Evolutionary conservation across 2,888 invertebrate genomes (phyloP), one percentile per base, ranked within the genome.

Genomic region (Meiosimyza platycephala): DNA sequence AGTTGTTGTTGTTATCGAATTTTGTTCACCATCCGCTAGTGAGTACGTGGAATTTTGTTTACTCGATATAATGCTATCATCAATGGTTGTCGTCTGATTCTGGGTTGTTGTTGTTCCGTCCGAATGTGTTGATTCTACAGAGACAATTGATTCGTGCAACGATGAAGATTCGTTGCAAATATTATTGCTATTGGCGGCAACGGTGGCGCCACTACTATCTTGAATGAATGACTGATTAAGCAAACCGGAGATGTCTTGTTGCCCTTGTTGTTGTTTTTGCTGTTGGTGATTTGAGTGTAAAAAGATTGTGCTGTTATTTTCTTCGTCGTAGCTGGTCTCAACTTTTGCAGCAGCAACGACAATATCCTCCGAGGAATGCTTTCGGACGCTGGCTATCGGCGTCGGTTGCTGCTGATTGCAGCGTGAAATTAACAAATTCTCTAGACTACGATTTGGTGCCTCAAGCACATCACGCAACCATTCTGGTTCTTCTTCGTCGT

Each of bases 381-480:
- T 64, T 16, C 71, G 57, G 18, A 48, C 59, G 51, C 71, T 71
- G 57, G 65, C 71, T 66, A 75, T 62, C 40, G 62, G 76, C 74
- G 18, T 74, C 69, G 13, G 68, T 71, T 6, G 63, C 18, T 28
- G 55, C 63, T 71, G 77, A 68, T 68, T 77, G 55, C 74, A 74
- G 62, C 73, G 77, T 72, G 79, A 75, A 77, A 84, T 82, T 54
- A 85, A 75, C 72, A 84, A 80, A 78, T 85, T 86, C 74, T 86
- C 86, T 74, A 85, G 78, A 75, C 85, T 85, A 64, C 86, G 85
- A 75, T 85, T 86, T 66, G 90, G 90, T 60, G 89, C 90, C 73
- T 91, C 91, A 74, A 90, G 86, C 65, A 89, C 90, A 81, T 90
- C 90, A 72, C 89, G 89, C 72, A 90, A 83, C 90, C 90, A 90